Base-by-base conservation (phyloP, 2,888 invertebrate genomes). In the Cheilosia impressa region DNA sequence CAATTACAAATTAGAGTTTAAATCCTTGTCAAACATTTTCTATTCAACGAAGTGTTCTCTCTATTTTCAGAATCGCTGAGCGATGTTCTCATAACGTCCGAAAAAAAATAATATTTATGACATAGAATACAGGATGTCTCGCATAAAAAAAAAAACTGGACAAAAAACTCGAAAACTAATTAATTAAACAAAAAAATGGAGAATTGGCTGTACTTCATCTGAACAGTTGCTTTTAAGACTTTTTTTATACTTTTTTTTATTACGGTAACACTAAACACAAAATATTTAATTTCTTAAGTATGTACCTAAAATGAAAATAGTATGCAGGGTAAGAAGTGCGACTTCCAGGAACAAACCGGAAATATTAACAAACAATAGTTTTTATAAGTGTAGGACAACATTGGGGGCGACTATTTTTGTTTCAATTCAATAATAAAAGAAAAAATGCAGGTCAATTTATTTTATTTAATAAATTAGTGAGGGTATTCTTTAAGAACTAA, bases 51-150 rank as follows among this genome's bases (percentile, higher is more conserved):
- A 31, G 43, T 24, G 6, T 52, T 57, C 19, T 52, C 3, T 76
- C 58, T 83, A 38, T 63, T 84, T 84, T 47, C 84, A 84, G 84
- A 84, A 80, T 84, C 84, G 62, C 53, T 84, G 52, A 84, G 62
- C 69, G 84, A 84, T 80, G 80, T 75, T 31, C 55, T 68, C 58
- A 58, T 79, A 22, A 69, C 58, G 45, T 69, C 84, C 47, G 75
- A 55, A 13, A 58, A 52, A 34, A 75, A 84, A 60, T 84, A 38
- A 79, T 58, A 43, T 43, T 13, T 45, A 43, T 41, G 22, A 27
- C 22, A 47, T 15, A 50, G 45, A 75, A 66, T 31, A 58, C 34
- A 31, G 69, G 68, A 73, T 58, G 69, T 80, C 69, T 84, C 75
- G 69, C 84, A 84, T 75, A 69, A 84, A 80, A 72, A 24, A 57